Base-by-base conservation (phyloP, 2,888 invertebrate genomes). In the Erebia aethiops region DNA sequence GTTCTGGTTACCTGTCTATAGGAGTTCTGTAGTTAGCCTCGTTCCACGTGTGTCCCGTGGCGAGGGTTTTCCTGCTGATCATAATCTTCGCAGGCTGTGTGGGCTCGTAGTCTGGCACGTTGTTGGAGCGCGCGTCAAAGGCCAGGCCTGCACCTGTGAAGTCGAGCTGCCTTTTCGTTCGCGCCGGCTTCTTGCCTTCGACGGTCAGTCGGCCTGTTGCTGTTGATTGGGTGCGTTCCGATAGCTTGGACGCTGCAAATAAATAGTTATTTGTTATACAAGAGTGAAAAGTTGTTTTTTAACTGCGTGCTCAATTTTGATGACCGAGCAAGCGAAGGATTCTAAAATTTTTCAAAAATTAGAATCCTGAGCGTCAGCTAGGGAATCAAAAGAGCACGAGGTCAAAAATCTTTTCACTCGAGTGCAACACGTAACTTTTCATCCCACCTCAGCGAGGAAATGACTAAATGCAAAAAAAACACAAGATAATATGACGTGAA, bases 11-110 rank as follows among this genome's bases (percentile, higher is more conserved):
- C 4, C n/a, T n/a, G n/a, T n/a, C 93, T 52, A 94, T 86, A 18
- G 93, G 92, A 5, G 92, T 93, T 71, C 89, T 92, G 77, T 87
- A 93, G 77, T 93, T 93, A 10, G 87, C 82, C 71, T 93, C 93
- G 57, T 89, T 92, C 94, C 94, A 94, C 9, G 93, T 90, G 67
- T 91, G 90, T 21, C 92, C 92, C 0, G 92, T 93, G 0, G 92
- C 90, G 1, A 94, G 78, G 0, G 94, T 94, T 77, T 93, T 93
- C 73, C 92, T 80, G 72, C 92, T 92, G 76, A 94, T 93, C 85
- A 89, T 90, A 77, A 93, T 93, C 79, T 91, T 92, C n/a, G 91
- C 90, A 0, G 93, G 90, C 66, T 80, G 87, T 1, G 89, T 80
- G 1, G 90, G 86, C 70, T 89, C 91, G 77, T 90, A 93, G 13